A percentile compares a stretch with the other conserved stretches of the same genome.
Conservation (phyloP, 1,140 invertebrate genomes). For the Aphaenogaster ashmeadi region DNA sequence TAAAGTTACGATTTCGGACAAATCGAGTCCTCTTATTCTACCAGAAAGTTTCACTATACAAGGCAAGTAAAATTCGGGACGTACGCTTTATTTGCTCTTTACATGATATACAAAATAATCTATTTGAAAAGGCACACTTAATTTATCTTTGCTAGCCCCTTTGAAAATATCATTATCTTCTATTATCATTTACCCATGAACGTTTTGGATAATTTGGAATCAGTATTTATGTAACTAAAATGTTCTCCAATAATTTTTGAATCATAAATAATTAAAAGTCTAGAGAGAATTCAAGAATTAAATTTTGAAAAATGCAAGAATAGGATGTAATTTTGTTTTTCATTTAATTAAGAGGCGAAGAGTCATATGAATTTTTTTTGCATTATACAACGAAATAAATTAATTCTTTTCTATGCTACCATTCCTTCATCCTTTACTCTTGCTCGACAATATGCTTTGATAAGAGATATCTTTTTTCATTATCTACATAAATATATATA, state of each 20-base stretch:
- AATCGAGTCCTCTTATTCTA: slow-evolving; percentile 40
- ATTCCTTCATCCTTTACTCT: not conserved
- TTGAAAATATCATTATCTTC: not conserved
- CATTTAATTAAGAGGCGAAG: not conserved
- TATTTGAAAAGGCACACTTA: not conserved
- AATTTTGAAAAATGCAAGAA: not conserved
- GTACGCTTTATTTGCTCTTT: not conserved
- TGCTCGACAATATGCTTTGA: not conserved
- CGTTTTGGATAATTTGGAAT: not conserved
- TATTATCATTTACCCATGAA: not conserved
- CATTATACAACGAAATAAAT: not conserved
- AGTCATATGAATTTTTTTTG: not conserved
- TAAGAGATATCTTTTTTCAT: not conserved
- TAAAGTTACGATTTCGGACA: slow-evolving; percentile 52
- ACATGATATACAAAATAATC: not conserved
- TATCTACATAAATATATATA: not conserved
- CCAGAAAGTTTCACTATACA: slow-evolving; percentile 64
- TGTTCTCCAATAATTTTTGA: not conserved
- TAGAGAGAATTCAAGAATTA: not conserved
- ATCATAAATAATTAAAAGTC: not conserved
- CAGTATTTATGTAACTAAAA: not conserved
- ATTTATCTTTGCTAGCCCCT: not conserved
- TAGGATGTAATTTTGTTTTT: not conserved
- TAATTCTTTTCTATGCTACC: not conserved
- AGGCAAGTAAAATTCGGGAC: slow-evolving; percentile 40